These are phyloP conservation scores for Emydoidea blandingii DNA, from an alignment of 2,797 vertebrate species.

Conservation along the genomic window DNA sequence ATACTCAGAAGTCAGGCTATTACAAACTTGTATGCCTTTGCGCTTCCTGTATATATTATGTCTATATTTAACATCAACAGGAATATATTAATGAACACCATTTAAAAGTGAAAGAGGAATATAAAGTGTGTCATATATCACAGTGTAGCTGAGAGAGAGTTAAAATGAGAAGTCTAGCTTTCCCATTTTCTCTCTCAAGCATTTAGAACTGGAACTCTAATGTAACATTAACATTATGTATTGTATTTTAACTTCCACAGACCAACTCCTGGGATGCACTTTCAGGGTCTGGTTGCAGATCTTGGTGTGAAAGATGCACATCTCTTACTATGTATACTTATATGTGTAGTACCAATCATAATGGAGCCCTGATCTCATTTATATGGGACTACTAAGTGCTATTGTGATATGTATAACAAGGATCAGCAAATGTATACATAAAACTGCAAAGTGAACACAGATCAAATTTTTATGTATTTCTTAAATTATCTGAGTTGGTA, in stretches of 20 bases:
- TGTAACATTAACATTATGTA: background rate
- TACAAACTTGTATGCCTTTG: slow-evolving; percentile 17
- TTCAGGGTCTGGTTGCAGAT: background rate
- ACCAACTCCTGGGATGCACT: background rate
- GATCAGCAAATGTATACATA: background rate
- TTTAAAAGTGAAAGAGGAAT: background rate
- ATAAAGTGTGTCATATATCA: background rate
- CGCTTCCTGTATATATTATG: background rate
- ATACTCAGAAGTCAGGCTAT: background rate
- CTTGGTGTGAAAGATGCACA: background rate
- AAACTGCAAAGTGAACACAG: background rate
- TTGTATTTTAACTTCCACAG: background rate
- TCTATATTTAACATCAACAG: background rate
- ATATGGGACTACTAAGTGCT: background rate
- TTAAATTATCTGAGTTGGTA: background rate
- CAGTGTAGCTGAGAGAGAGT: background rate
- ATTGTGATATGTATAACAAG: background rate
- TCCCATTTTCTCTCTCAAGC: background rate
- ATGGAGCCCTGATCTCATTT: background rate
- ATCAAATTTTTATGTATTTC: background rate
- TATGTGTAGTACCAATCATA: background rate
- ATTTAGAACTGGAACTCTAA: background rate
- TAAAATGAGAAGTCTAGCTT: background rate
- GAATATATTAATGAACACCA: background rate
- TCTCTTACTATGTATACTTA: background rate